These are phyloP conservation scores for Mobula hypostoma DNA, from an alignment of 2,113 vertebrate species.

Conservation along the genomic window DNA sequence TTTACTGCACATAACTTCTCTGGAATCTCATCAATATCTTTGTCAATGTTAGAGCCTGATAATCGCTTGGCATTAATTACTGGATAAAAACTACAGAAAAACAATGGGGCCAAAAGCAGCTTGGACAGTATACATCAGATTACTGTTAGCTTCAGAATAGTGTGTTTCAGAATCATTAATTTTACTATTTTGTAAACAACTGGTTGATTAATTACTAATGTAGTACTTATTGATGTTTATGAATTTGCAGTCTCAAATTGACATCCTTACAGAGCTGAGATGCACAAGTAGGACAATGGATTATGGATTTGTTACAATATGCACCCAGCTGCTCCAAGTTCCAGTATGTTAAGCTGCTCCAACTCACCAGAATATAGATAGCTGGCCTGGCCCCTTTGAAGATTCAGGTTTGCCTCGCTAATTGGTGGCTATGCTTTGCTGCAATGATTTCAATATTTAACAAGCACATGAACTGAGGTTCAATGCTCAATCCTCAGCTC, in stretches of 20 bases:
- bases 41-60: neutral
- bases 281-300: neutral
- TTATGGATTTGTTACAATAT: neutral
- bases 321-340: too few relatives aligned
- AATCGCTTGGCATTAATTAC: neutral
- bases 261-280: neutral
- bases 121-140: neutral
- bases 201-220: neutral
- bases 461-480: too few relatives aligned
- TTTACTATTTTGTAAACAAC: neutral
- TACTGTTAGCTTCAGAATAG: neutral
- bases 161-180: neutral
- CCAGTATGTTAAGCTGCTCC: too few relatives aligned
- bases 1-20: neutral
- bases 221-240: neutral
- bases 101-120: neutral
- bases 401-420: too few relatives aligned
- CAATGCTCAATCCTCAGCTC: too few relatives aligned
- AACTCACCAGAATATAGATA: too few relatives aligned
- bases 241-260: neutral
- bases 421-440: too few relatives aligned
- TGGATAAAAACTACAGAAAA: neutral
- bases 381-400: too few relatives aligned
- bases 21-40: neutral
- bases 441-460: too few relatives aligned